Base-by-base conservation (phyloP, 2,113 vertebrate species). In the Nycticebus coucang region DNA sequence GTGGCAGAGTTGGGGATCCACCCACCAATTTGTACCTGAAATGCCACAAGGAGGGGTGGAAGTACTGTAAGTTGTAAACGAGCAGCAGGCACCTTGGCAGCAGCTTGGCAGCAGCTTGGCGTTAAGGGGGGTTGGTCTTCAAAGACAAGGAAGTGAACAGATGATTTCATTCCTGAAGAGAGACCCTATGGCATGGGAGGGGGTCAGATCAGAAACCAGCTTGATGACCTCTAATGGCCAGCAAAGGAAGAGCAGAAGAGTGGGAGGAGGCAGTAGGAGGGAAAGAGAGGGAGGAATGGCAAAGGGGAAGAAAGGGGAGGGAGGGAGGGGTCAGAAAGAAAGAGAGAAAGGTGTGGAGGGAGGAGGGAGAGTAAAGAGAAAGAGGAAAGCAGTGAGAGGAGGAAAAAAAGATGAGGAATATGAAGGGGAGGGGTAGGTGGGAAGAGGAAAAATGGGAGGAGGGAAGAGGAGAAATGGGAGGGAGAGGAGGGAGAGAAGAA, bases 161-260 rank as follows among this genome's bases (percentile, higher is more conserved):
- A 60, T 91, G 95, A 89, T 26, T 91, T 97, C 97, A 96, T 96
- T 93, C 50, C 79, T 22, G 93, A 82, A 88, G 83, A 87, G 72
- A 78, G 84, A 93, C 66, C 97, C 95, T 94, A 35, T 2, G 33
- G 69, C 78, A 80, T 2, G 79, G 91, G 74, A 95, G 87, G 95
- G 97, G 86, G 50, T n/a, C 13, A 17, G 81, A 7, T 96, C 69
- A 97, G 91, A 97, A 88, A 64, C 94, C 90, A 35, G 75, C 71
- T 41, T 55, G 68, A 85, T 21, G 97, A 91, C 97, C 95, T 95
- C 97, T 97, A 87, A 57, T 0, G 90, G 97, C 88, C 87, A 74
- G 84, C 33, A 12, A 60, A 35, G 78, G 95, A 95, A 96, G 88
- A 87, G 88, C 97, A 96, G 30, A 80, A 80, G 50, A 37, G 60